Base-by-base conservation (phyloP, 2,888 invertebrate genomes). In the Drosophila birchii region DNA sequence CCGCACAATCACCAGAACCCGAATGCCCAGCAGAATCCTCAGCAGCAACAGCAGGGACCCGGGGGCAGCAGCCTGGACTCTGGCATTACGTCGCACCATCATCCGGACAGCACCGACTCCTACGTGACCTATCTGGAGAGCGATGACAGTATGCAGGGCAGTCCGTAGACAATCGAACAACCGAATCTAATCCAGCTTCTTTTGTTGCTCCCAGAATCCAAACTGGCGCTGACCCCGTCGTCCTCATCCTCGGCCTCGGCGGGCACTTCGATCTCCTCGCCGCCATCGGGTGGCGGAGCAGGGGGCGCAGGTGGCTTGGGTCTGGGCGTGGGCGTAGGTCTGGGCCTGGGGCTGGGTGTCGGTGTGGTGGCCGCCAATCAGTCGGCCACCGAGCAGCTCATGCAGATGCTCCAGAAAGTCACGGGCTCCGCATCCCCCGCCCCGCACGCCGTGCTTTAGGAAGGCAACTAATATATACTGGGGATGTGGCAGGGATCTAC, bases 111-210 rank as follows among this genome's bases (percentile, higher is more conserved):
- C 89, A 96, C 96, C 62, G 93, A 97, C 93, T 97, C 97, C 92
- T 97, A 97, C 94, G 97, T 98, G 79, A 97, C 97, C 72, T 97
- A 97, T 94, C 95, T 97, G 87, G 97, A 97, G 93, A 97, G 97
- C 93, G 98, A 98, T 93, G 96, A 96, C 91, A 95, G 95, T 91
- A 94, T 95, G 84, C 95, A 95, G 56, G 95, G 95, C 80, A 95
- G 95, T 88, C 96, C 96, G 94, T 96, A 96, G 92, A 91, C 89
- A 88, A 85, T 89, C 92, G 91, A 78, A 92, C 90, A 78, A 92
- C 90, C 90, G 91, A 89, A 86, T 91, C 91, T 92, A 91, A 92
- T 92, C 88, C 89, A 86, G 92, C 91, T 92, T 92, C 91, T 92
- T 92, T 91, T 91, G 89, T 91, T 90, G 90, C 85, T 91, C 91